phyloP scores from a whole-genome alignment of 2,113 vertebrate genomes.

The Gracilinanus agilis region DNA sequence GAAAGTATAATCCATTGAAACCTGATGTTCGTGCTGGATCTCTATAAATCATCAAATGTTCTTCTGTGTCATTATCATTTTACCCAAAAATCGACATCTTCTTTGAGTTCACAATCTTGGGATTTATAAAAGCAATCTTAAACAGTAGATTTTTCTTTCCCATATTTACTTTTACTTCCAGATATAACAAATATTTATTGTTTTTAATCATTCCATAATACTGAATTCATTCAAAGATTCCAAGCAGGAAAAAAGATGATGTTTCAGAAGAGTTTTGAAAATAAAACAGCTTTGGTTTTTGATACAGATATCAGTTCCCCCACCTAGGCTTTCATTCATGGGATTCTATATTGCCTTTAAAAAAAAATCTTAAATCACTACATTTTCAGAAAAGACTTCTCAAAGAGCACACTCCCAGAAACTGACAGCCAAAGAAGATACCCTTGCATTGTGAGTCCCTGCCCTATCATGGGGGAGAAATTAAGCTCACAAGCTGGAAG shows the following conservation, averaged over 20 bases:
- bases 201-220: constrained; percentile 38
- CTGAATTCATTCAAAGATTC: constrained; percentile 9
- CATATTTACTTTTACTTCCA: constrained; percentile 38
- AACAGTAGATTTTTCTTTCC: not conserved
- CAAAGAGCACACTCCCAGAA: constrained; percentile 42
- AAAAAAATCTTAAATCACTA: constrained; percentile 48
- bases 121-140: constrained; percentile 45
- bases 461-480: constrained; percentile 34
- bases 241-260: constrained; percentile 31
- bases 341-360: constrained; percentile 20
- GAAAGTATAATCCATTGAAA: constrained; percentile 48
- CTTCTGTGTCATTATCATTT: constrained; percentile 5
- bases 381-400: constrained; percentile 56
- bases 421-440: not conserved
- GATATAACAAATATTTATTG: constrained; percentile 41
- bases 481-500: constrained; percentile 30
- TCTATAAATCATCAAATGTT: constrained; percentile 11
- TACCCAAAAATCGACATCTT: not conserved
- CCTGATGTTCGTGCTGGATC: not conserved
- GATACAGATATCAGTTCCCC: constrained; percentile 28
- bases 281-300: constrained; percentile 33
- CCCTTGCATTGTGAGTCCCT: constrained; percentile 17
- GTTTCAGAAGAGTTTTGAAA: constrained; percentile 38
- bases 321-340: not conserved
- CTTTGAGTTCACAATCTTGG: constrained; percentile 33